A percentile compares a stretch with the other conserved stretches of the same genome.
Evolutionary conservation across 2,888 invertebrate species (phyloP).

Genomic region (Halictus quadricinctus): DNA sequence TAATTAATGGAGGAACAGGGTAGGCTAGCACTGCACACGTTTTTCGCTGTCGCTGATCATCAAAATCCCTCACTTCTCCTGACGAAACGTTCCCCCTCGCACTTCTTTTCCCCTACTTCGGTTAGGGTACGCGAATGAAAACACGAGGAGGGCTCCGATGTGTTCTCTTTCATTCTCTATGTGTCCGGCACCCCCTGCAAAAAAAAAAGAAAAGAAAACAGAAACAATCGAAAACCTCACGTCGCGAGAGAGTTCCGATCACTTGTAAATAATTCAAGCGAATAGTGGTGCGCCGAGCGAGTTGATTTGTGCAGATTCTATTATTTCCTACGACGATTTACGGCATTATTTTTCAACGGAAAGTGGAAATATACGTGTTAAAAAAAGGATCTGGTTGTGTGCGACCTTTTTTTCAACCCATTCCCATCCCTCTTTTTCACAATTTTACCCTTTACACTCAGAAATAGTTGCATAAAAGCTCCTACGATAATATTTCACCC

Average conservation of each 20-base stretch:
- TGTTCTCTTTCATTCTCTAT: background rate
- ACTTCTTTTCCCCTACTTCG: background rate
- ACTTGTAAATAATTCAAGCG: slow-evolving; percentile 77
- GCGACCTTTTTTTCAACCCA: background rate
- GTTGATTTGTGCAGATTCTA: slow-evolving; percentile 82
- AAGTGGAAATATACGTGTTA: slow-evolving; percentile 81
- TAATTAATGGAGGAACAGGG: slow-evolving; percentile 80
- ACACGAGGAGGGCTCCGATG: slow-evolving; percentile 12
- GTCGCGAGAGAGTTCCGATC: slow-evolving; percentile 58
- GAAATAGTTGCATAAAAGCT: too few relatives aligned
- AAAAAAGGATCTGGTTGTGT: slow-evolving; percentile 58
- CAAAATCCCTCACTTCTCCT: slow-evolving; percentile 43
- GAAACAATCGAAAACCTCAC: slow-evolving; percentile 35
- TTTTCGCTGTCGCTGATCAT: slow-evolving; percentile 67
- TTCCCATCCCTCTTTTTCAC: background rate
- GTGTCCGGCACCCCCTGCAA: slow-evolving; percentile 9
- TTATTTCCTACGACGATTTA: slow-evolving; percentile 80
- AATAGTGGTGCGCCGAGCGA: slow-evolving; percentile 78
- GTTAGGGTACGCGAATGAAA: slow-evolving; percentile 27
- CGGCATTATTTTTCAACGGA: slow-evolving; percentile 81
- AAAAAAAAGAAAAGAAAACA: background rate
- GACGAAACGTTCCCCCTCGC: background rate
- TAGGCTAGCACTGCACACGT: slow-evolving; percentile 79
- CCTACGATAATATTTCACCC: background rate
- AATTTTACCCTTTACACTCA: background rate